Evolutionary conservation across 1,140 invertebrate species (phyloP), one percentile per base, ranked within the genome.

Genomic region (Heliconius hermathena): DNA sequence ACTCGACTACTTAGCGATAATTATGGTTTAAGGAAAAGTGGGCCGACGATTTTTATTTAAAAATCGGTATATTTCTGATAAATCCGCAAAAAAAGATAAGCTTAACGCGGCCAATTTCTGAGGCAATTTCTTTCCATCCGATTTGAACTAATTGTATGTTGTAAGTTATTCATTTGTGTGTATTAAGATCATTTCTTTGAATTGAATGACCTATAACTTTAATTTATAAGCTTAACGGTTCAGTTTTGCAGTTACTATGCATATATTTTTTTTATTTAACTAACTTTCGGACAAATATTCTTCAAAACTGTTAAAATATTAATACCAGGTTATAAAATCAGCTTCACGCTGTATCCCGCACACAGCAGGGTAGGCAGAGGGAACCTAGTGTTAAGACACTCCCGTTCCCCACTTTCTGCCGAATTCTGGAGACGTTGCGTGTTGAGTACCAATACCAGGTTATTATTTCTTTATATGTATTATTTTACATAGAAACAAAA

Each of bases 171-270:
- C 22, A 66, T 66, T 66, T 66, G 11, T 66, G 29, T 66, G 22
- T 66, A 66, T 66, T 66, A 16, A 66, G 60, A 26, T 66, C 22
- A 66, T 66, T 66, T 66, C 60, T 29, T 66, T 66, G 54, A 57
- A 57, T 57, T 57, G 54, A n/a, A 57, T 22, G 60, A 29, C 60
- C 22, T 66, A 26, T 66, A 66, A 26, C 4, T 66, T 29, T 66
- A 57, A 57, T 20, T 20, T 52, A 8, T 3, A 22, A 11, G 8
- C 20, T 22, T 57, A 66, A 29, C 60, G 60, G 22, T 66, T 26
- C 3, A 66, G 11, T 66, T 66, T 11, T 52, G 18, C 18, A 20
- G 49, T 52, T 52, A 52, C 49, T 52, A 8, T 52, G 20, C 5
- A 20, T 52, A 52, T 20, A 20, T 52, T 20, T 20, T 52, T 52